These are phyloP conservation scores for Listronotus bonariensis DNA, from an alignment of 1,140 invertebrate species.

Conservation along the genomic window DNA sequence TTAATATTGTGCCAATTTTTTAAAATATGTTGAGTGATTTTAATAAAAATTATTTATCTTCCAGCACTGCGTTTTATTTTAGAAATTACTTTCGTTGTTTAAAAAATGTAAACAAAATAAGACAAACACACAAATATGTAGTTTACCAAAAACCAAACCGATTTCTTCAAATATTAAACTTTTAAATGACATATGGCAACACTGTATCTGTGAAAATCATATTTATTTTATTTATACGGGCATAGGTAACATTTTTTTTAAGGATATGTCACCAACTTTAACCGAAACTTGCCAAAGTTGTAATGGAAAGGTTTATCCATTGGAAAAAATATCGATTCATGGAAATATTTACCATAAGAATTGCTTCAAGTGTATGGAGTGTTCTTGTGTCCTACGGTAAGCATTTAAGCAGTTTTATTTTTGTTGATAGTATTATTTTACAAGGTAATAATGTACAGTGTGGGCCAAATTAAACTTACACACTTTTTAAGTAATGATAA, in stretches of 20 bases:
- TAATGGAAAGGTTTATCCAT: constrained; percentile 75
- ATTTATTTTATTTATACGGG: no score
- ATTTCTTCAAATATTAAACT: no score
- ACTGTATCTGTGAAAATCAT: no score
- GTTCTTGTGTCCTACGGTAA: constrained; percentile 76
- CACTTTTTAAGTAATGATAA: no score
- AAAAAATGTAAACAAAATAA: neutral
- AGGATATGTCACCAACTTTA: constrained; percentile 55
- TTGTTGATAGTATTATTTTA: no score
- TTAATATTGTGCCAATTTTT: constrained; percentile 37
- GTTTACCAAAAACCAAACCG: neutral
- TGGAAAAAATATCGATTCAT: constrained; percentile 80
- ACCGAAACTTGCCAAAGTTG: constrained; percentile 73
- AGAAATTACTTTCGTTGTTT: neutral
- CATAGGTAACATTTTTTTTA: constrained; percentile 13
- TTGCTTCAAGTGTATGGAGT: constrained; percentile 81
- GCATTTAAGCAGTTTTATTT: neutral
- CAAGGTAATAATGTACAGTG: no score
- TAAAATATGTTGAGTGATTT: constrained; percentile 35
- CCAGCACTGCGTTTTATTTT: neutral
- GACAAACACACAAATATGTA: constrained; percentile 13
- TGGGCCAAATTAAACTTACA: no score
- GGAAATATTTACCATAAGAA: constrained; percentile 76
- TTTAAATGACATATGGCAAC: no score
- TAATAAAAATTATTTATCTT: constrained; percentile 33